Evolutionary conservation across 2,888 invertebrate species (phyloP).

Genomic region (Eupeodes latifasciatus): DNA sequence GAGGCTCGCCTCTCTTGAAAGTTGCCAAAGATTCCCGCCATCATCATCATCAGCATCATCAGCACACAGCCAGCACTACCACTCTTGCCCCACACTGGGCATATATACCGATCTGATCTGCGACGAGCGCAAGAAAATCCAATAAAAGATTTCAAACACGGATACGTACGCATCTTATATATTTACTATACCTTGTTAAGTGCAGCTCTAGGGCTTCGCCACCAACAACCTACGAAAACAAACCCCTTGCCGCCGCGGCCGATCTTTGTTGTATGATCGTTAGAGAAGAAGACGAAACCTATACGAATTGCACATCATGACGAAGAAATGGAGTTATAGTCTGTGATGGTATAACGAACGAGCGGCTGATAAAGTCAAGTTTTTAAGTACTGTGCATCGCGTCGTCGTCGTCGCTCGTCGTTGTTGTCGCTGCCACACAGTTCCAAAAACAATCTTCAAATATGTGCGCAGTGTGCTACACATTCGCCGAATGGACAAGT

Average conservation of each 20-base stretch:
- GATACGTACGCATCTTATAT: slow-evolving; percentile 71
- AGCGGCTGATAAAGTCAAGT: slow-evolving; percentile 66
- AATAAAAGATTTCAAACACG: slow-evolving; percentile 76
- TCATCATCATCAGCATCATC: slow-evolving; percentile 1
- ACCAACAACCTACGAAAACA: slow-evolving; percentile 48
- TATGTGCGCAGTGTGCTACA: slow-evolving; percentile 63
- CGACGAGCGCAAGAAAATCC: slow-evolving; percentile 72
- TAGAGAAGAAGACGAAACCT: slow-evolving; percentile 64
- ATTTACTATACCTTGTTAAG: slow-evolving; percentile 57
- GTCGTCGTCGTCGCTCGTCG: background rate
- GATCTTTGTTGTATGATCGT: slow-evolving; percentile 21
- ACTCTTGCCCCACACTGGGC: slow-evolving; percentile 22
- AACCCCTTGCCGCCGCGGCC: slow-evolving; percentile 2
- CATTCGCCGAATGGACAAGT: slow-evolving; percentile 65
- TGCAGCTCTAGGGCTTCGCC: slow-evolving; percentile 74
- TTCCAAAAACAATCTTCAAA: slow-evolving; percentile 60
- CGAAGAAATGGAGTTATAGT: slow-evolving; percentile 45
- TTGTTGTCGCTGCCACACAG: slow-evolving; percentile 36
- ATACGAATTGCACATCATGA: slow-evolving; percentile 47
- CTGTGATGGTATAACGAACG: slow-evolving; percentile 67
- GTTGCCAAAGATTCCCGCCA: slow-evolving; percentile 38
- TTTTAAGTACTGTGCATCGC: slow-evolving; percentile 68
- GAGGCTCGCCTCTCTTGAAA: slow-evolving; percentile 25
- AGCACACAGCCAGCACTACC: background rate
- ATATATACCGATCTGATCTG: slow-evolving; percentile 55